Percentiles rank a stretch among this genome's conserved stretches.
These are phyloP conservation scores for Trichopria drosophilae DNA, from an alignment of 2,888 invertebrate genomes.

Conservation along the genomic window DNA sequence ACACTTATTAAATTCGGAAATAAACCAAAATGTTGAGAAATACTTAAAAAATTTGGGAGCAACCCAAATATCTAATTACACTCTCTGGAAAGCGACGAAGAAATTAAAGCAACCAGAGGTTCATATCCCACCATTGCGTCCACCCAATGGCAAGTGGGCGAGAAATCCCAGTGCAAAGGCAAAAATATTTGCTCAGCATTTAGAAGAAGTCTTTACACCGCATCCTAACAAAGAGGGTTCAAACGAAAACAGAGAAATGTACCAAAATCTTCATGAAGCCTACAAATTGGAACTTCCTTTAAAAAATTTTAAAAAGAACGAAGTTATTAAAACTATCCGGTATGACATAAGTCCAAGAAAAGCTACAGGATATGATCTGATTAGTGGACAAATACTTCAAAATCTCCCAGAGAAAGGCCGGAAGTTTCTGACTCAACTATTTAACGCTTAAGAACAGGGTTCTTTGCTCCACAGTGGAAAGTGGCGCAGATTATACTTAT, in stretches of 20 bases:
- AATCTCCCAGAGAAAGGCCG: background rate
- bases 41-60: background rate
- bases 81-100: no score
- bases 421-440: background rate
- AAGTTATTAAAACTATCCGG: no score
- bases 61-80: no score
- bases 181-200: background rate
- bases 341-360: no score
- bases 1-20: no score
- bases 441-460: background rate
- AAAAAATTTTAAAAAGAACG: no score
- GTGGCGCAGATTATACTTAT: conserved; percentile 1
- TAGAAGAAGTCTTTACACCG: background rate
- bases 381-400: background rate
- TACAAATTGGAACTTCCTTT: no score
- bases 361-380: no score
- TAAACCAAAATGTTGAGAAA: background rate
- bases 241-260: no score
- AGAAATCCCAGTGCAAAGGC: background rate
- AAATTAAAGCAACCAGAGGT: background rate
- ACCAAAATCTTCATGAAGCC: no score
- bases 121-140: background rate
- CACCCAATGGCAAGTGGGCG: background rate
- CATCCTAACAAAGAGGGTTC: no score
- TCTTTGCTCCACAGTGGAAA: background rate